Evolutionary conservation across 1,140 invertebrate species (phyloP).

Genomic region (Drosophila melanica): DNA sequence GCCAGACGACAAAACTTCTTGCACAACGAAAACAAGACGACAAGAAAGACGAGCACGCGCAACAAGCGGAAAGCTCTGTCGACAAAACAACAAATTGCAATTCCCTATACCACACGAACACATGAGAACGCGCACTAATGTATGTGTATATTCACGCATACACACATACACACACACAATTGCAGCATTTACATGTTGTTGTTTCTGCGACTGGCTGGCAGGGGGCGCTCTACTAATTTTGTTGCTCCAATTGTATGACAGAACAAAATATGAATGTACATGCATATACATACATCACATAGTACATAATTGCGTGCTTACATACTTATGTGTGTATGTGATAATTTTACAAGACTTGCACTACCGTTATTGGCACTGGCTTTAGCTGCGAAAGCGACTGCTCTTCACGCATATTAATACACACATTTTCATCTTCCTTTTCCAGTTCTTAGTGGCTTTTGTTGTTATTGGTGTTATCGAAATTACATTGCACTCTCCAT

Average conservation of each 20-base stretch:
- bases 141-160: slow-evolving; percentile 10
- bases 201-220: slow-evolving; percentile 30
- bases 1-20: slow-evolving; percentile 59
- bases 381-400: slow-evolving; percentile 4
- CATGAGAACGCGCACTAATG: slow-evolving; percentile 33
- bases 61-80: slow-evolving; percentile 78
- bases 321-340: slow-evolving; percentile 20
- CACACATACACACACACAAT: slow-evolving; percentile 29
- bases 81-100: slow-evolving; percentile 74
- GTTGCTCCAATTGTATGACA: slow-evolving; percentile 77
- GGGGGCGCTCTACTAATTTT: slow-evolving; percentile 56
- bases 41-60: slow-evolving; percentile 62
- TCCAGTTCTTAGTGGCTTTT: slow-evolving; percentile 32
- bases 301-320: slow-evolving; percentile 21
- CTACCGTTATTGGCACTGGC: slow-evolving; percentile 40
- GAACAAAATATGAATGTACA: slow-evolving; percentile 43
- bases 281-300: slow-evolving; percentile 4
- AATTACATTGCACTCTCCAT: slow-evolving; percentile 36
- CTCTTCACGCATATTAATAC: slow-evolving; percentile 26
- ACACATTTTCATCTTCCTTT: slow-evolving; percentile 53
- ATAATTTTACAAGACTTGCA: slow-evolving; percentile 66
- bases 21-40: slow-evolving; percentile 48
- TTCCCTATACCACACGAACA: slow-evolving; percentile 64
- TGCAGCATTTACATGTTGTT: slow-evolving; percentile 41
- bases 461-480: slow-evolving; percentile 23